Evolutionary conservation across 2,888 invertebrate genomes (phyloP), one percentile per base, ranked within the genome.

Genomic region (Priocnemis perturbator): DNA sequence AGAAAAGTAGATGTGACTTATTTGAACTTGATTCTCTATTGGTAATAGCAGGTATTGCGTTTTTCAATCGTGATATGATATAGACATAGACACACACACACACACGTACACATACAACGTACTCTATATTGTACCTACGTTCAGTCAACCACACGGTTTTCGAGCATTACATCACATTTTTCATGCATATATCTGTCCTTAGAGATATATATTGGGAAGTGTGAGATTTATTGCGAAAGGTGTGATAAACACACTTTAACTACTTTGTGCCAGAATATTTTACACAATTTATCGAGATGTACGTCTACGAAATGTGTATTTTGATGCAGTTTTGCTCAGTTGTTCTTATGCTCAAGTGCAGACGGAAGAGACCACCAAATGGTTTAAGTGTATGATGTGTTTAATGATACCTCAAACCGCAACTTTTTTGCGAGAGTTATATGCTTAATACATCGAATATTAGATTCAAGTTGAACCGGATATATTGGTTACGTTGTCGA

Each of bases 311-410:
- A 76, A 81, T 71, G 71, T 70, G 48, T 79, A 78, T 80, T 83
- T 82, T 84, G 82, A 85, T 83, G 83, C 69, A 63, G 66, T 79
- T 81, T 79, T 79, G 80, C 83, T 84, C 83, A 82, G 78, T 83
- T 83, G 81, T 67, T 80, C 78, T 74, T 80, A 81, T 76, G 78
- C 81, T 84, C 81, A 81, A 81, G 78, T 75, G 64, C 19, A 61
- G 62, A 64, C 61, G 53, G 48, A 23, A 64, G 58, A 63, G 58
- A 59, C 60, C 37, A 37, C 11, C 37, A 37, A 65, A 58, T 57
- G 68, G 53, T 67, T 67, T 19, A 47, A 69, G 60, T 69, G 58
- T 68, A 70, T 69, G 59, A 70, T 58, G 50, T 69, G 60, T 76
- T 76, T 68, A 60, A 55, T 77, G 64, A 72, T 67, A 64, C 63